Conservation (phyloP, 1,140 invertebrate species). For the Alviniconcha marisindica region DNA sequence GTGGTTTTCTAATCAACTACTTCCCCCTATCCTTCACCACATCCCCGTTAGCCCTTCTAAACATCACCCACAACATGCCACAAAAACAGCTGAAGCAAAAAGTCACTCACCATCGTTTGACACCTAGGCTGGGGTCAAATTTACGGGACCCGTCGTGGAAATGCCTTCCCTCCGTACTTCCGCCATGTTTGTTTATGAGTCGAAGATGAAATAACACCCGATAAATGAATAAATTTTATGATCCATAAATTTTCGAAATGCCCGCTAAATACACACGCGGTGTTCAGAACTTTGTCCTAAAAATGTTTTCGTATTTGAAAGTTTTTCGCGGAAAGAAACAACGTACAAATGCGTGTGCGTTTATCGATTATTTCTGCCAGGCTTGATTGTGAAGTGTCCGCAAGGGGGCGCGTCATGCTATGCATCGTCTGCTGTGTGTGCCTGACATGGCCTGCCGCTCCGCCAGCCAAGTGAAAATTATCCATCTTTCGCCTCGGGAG, state of each 20-base stretch:
- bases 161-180: constrained; percentile 40
- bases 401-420: constrained; percentile 41
- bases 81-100: constrained; percentile 13
- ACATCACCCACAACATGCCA: constrained; percentile 16
- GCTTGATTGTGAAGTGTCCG: constrained; percentile 34
- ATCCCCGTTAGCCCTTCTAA: neutral
- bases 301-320: constrained; percentile 25
- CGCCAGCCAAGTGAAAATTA: constrained; percentile 23
- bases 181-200: constrained; percentile 44
- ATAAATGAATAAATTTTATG: constrained; percentile 26
- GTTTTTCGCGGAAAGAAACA: constrained; percentile 10
- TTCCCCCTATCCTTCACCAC: neutral
- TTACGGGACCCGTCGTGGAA: constrained; percentile 39
- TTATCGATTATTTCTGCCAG: constrained; percentile 41
- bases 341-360: neutral
- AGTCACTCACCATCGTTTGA: constrained; percentile 42
- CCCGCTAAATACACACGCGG: neutral
- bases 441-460: constrained; percentile 39
- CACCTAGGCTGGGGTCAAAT: constrained; percentile 39
- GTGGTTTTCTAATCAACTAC: constrained; percentile 31
- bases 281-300: neutral
- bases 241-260: constrained; percentile 10
- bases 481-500: constrained; percentile 20
- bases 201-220: constrained; percentile 43
- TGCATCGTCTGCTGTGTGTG: constrained; percentile 40